A percentile compares a stretch with the other conserved stretches of the same genome.
phyloP scores from a whole-genome alignment of 2,113 vertebrate species.

The Otus sunia region DNA sequence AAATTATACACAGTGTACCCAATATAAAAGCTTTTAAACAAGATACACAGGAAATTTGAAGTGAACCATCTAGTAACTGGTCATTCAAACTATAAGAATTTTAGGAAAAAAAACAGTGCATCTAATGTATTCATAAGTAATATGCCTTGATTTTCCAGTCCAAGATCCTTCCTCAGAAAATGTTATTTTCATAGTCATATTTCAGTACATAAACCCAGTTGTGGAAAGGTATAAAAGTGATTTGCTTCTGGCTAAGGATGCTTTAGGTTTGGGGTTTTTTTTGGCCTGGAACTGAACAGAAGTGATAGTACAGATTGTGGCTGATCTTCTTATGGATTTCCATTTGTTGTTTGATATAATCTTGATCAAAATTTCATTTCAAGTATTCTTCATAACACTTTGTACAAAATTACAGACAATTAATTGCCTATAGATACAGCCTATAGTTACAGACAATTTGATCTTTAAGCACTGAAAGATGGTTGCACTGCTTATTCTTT shows the following conservation, averaged over 20 bases:
- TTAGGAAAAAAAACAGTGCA: neutral
- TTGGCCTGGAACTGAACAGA: neutral
- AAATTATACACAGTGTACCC: neutral
- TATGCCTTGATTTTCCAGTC: neutral
- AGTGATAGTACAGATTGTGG: neutral
- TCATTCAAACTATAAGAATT: neutral
- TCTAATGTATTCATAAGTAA: neutral
- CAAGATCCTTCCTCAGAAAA: neutral
- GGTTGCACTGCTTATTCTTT: neutral
- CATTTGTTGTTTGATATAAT: neutral
- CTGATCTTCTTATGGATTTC: neutral
- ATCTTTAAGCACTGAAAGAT: accelerated
- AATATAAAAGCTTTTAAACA: neutral
- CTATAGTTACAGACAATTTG: neutral
- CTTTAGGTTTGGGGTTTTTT: neutral
- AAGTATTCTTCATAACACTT: neutral
- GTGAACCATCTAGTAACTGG: neutral
- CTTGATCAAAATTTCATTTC: neutral
- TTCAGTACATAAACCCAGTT: neutral
- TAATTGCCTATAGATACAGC: neutral
- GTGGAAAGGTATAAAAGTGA: neutral
- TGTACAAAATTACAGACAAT: neutral
- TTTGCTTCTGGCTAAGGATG: neutral
- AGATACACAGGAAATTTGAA: neutral
- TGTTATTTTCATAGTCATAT: neutral